phyloP scores from a whole-genome alignment of 92 coral and sea anemone species.

The Hydrozoanthus gracilis region DNA sequence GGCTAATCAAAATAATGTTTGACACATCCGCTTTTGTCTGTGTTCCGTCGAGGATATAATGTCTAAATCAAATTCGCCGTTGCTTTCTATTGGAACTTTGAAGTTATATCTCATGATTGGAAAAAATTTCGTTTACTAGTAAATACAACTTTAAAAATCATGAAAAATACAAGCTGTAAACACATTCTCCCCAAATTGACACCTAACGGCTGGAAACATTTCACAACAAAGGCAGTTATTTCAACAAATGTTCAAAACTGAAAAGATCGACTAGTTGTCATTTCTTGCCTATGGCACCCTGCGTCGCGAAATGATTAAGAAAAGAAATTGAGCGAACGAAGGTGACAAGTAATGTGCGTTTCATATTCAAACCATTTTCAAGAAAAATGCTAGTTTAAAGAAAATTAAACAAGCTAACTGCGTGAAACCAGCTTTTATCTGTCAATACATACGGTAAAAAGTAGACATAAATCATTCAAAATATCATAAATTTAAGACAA shows the following conservation, averaged over 20 bases:
- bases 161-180: slow-evolving; percentile 28
- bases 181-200: slow-evolving; percentile 18
- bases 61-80: background rate
- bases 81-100: background rate
- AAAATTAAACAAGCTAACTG: no score
- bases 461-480: no score
- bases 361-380: no score
- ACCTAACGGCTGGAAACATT: background rate
- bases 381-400: no score
- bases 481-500: no score
- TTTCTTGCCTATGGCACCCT: background rate
- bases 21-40: background rate
- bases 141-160: no score
- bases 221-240: slow-evolving; percentile 16
- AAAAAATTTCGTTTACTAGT: background rate
- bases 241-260: slow-evolving; percentile 6
- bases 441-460: no score
- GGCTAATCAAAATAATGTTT: background rate
- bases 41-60: background rate
- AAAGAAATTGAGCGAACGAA: background rate
- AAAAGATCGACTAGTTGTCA: background rate
- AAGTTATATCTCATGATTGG: background rate
- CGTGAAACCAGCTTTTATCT: no score
- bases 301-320: background rate
- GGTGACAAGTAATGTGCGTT: background rate